Evolutionary conservation across 2,113 vertebrate species (phyloP).

Genomic region (Lasiurus borealis): DNA sequence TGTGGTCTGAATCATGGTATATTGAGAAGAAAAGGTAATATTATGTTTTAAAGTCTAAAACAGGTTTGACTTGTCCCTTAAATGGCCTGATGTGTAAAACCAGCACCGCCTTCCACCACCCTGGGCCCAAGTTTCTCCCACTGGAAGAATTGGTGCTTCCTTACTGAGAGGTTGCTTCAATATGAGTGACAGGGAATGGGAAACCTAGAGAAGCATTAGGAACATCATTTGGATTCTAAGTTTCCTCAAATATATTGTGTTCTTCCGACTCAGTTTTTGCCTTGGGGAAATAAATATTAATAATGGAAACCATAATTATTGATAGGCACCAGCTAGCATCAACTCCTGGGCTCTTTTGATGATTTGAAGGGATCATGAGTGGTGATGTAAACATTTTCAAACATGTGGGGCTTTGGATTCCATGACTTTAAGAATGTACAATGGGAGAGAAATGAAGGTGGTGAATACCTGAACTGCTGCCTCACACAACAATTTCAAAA

Average conservation of each 20-base stretch:
- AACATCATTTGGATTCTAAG: background rate
- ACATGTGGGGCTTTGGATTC: background rate
- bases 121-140: background rate
- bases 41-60: conserved; percentile 40
- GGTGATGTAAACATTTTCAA: background rate
- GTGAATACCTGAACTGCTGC: too few species aligned
- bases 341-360: background rate
- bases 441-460: too few species aligned
- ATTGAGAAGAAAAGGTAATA: conserved; percentile 57
- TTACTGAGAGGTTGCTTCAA: background rate
- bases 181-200: background rate
- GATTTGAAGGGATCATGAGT: background rate
- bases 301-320: background rate
- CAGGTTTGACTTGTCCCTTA: conserved; percentile 45
- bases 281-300: conserved; percentile 16
- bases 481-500: too few species aligned
- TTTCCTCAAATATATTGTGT: background rate
- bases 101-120: background rate
- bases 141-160: background rate
- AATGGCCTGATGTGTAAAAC: background rate
- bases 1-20: background rate
- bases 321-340: background rate
- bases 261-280: conserved; percentile 7
- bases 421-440: background rate
- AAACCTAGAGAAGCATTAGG: background rate